Percentiles rank a stretch among this genome's conserved stretches.
phyloP scores from a whole-genome alignment of 1,140 invertebrate genomes.

The Helicorthomorpha holstii region DNA sequence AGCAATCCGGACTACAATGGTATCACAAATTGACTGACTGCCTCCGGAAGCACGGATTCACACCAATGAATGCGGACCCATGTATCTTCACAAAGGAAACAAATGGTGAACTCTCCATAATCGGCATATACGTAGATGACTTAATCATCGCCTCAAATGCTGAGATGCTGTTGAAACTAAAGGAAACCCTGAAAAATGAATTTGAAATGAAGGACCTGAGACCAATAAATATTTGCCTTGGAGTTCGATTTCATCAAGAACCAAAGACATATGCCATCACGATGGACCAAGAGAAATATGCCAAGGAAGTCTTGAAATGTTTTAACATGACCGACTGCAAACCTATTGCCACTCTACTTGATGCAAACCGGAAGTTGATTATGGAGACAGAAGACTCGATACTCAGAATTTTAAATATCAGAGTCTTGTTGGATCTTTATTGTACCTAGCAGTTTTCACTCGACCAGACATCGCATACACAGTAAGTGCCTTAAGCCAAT shows the following conservation, averaged over 20 bases:
- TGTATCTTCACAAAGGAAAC: neutral
- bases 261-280: slow-evolving; percentile 13
- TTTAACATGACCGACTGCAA: slow-evolving; percentile 10
- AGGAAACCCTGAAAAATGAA: slow-evolving; percentile 12
- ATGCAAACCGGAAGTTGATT: neutral
- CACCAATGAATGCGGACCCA: neutral
- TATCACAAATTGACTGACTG: neutral
- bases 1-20: neutral
- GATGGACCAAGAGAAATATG: slow-evolving; percentile 20
- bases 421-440: slow-evolving; percentile 23
- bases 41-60: neutral
- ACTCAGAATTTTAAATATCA: slow-evolving; percentile 16
- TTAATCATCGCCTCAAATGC: slow-evolving; percentile 2
- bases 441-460: slow-evolving; percentile 26
- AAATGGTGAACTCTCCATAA: neutral
- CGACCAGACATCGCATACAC: slow-evolving; percentile 29
- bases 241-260: slow-evolving; percentile 16
- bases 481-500: slow-evolving; percentile 27
- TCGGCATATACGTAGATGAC: slow-evolving; percentile 11
- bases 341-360: slow-evolving; percentile 5
- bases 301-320: slow-evolving; percentile 17
- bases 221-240: slow-evolving; percentile 15
- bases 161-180: slow-evolving; percentile 11
- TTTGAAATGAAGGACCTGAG: slow-evolving; percentile 14
- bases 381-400: neutral